Percentiles rank a stretch among this genome's conserved stretches.
These are phyloP conservation scores for Caenorhabditis elegans DNA, from an alignment of 1,140 invertebrate genomes.

Conservation along the genomic window WBcel235 BX284602.5:7882001-7882500, in stretches of 20 bases:
- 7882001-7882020: too few species aligned
- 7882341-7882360: conserved; percentile 12
- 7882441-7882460: not conserved
- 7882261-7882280: not conserved
- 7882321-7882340: conserved; percentile 10
- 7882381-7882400: not conserved
- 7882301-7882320: not conserved
- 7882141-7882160: too few species aligned
- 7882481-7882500: not conserved
- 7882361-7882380: not conserved
- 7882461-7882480: conserved; percentile 14
- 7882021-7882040: too few species aligned
- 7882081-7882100: conserved; percentile 6
- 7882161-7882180: not conserved
- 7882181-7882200: not conserved
- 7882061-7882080: not conserved
- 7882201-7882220: not conserved
- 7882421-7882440: not conserved
- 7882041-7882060: not conserved
- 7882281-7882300: not conserved
- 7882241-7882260: not conserved
- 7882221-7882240: not conserved
- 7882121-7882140: not conserved
- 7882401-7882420: not conserved
- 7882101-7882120: not conserved